Evolutionary conservation across 2,888 invertebrate species (phyloP).

Genomic region (Poecilobothrus nobilitatus): DNA sequence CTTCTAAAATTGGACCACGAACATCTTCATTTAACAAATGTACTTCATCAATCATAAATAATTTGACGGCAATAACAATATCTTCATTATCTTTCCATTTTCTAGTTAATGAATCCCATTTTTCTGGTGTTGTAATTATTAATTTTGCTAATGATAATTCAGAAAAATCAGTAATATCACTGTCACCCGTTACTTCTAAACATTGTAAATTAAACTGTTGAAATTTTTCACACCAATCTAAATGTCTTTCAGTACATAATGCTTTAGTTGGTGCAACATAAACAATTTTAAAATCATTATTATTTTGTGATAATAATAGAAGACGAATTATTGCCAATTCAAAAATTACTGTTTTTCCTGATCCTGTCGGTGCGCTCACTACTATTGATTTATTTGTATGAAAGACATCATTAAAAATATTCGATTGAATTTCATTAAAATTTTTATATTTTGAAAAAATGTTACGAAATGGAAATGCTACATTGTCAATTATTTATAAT

Average conservation of each 20-base stretch:
- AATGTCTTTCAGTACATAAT: conserved; percentile 60
- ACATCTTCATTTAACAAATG: conserved; percentile 64
- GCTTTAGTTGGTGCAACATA: conserved; percentile 82
- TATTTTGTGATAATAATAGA: conserved; percentile 34
- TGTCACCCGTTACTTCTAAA: conserved; percentile 68
- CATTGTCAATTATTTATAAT: too few relatives aligned
- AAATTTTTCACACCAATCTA: conserved; percentile 67
- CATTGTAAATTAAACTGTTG: conserved; percentile 53
- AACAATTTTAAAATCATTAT: conserved; percentile 56
- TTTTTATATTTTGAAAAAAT: conserved; percentile 51
- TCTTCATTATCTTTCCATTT: conserved; percentile 60
- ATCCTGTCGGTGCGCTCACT: conserved; percentile 72
- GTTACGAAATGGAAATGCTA: conserved; percentile 48
- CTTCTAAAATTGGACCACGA: conserved; percentile 69
- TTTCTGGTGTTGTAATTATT: conserved; percentile 74
- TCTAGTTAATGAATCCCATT: conserved; percentile 74
- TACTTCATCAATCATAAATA: conserved; percentile 68
- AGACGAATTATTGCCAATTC: conserved; percentile 67
- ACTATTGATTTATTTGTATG: conserved; percentile 63
- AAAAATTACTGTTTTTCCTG: conserved; percentile 75
- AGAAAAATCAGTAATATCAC: conserved; percentile 54
- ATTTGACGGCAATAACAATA: conserved; percentile 54
- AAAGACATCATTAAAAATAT: conserved; percentile 58
- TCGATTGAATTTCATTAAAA: conserved; percentile 68
- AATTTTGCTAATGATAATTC: conserved; percentile 49